Conservation (phyloP, 2,113 vertebrate genomes). For the Platycercus adscitus region DNA sequence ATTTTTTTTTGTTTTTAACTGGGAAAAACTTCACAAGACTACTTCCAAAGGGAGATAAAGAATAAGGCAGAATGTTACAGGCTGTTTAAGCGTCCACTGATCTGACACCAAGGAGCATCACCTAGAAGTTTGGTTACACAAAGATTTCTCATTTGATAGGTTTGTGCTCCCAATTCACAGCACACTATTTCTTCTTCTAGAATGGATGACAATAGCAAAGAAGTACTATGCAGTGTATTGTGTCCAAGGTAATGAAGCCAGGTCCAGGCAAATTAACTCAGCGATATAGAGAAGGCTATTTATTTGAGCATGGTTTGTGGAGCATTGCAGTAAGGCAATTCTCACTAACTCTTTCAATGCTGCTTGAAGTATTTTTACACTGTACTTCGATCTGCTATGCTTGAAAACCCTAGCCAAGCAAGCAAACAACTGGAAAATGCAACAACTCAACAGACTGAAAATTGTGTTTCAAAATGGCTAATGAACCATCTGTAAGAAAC, state of each 20-base stretch:
- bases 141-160: neutral
- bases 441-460: neutral
- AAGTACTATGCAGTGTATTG: neutral
- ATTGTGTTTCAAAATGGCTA: neutral
- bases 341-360: neutral
- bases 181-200: neutral
- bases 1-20: neutral
- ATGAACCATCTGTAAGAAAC: neutral
- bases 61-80: neutral
- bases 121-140: neutral
- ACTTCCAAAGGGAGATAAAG: neutral
- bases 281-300: neutral
- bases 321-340: neutral
- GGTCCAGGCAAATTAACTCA: neutral
- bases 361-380: neutral
- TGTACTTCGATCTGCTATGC: neutral
- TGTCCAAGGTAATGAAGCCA: neutral
- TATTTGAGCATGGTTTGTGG: neutral
- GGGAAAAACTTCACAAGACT: neutral
- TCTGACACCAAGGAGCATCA: neutral
- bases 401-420: neutral
- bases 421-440: neutral
- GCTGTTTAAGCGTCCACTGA: neutral
- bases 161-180: neutral
- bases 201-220: neutral